Base-by-base conservation (phyloP, 2,797 vertebrate genomes). In the Tadarida brasiliensis region DNA sequence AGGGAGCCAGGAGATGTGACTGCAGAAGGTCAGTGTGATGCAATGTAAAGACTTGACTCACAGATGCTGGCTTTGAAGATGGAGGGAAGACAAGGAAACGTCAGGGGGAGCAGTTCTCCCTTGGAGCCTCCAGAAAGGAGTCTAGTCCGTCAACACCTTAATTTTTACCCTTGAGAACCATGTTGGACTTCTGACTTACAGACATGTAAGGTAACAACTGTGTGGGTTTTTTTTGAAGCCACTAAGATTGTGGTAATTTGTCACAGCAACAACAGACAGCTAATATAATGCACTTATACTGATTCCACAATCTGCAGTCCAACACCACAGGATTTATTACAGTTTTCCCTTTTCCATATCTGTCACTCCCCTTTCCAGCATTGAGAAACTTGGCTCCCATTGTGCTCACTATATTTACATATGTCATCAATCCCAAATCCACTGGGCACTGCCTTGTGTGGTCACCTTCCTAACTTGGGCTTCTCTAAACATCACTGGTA, bases 21-120 rank as follows among this genome's bases (percentile, higher is more conserved):
- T 49, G n/a, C 3, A 24, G 15, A 51, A 51, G 8, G n/a, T 49
- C 33, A 71, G 30, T 33, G 11, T 47, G 7, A 44, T 82, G 1
- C 19, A 67, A 2, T 19, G 0, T 82, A 15, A 67, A 44, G 15
- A 44, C 39, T 11, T 57, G 14, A 39, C 3, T 7, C 56, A 56
- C 10, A 61, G 44, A 35, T 19, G 5, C 4, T 76, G 19, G 6
- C 22, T 81, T 88, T 59, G 28, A 81, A 54, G 4, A 63, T 2
- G 6, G 24, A 65, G 24, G 12, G 30, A 17, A n/a, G 15, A 44
- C 39, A 44, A 5, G 26, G 12, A 12, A 87, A 71, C 71, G 16
- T 12, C 8, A 65, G 33, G 33, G 16, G 2, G 54, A 49, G 2
- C 0, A 11, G 61, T 57, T 57, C 0, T 26, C 33, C 10, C 9